Evolutionary conservation across 1,140 invertebrate species (phyloP).

Genomic region (Cyphomyrmex costatus): DNA sequence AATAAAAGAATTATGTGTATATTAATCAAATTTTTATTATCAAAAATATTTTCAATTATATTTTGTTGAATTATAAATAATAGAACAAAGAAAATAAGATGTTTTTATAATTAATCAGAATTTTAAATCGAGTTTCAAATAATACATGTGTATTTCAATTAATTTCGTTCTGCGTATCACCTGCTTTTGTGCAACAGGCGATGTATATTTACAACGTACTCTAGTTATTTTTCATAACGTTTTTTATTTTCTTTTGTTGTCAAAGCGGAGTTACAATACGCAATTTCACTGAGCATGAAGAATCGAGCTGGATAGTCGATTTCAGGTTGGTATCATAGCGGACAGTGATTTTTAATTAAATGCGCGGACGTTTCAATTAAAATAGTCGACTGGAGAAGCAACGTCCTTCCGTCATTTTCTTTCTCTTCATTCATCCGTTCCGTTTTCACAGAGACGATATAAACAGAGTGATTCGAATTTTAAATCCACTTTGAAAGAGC

Average conservation of each 20-base stretch:
- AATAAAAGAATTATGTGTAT: neutral
- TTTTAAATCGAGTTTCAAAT: neutral
- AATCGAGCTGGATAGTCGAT: slow-evolving; percentile 24
- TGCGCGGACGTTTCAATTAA: slow-evolving; percentile 75
- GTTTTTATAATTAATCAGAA: slow-evolving; percentile 4
- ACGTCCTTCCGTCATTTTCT: slow-evolving; percentile 33
- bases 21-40: too few species aligned
- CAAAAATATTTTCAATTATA: neutral
- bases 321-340: slow-evolving; percentile 37
- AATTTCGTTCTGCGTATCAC: slow-evolving; percentile 1
- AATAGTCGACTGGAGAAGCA: slow-evolving; percentile 53
- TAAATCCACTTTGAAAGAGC: slow-evolving; percentile 1
- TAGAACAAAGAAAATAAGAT: neutral
- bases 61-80: slow-evolving; percentile 12
- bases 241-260: neutral
- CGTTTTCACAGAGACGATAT: neutral
- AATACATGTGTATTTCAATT: neutral
- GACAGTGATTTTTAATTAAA: slow-evolving; percentile 77
- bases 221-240: neutral
- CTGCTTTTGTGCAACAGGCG: slow-evolving; percentile 40
- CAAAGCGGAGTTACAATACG: slow-evolving; percentile 10
- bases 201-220: neutral
- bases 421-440: neutral
- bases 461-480: slow-evolving; percentile 33
- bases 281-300: slow-evolving; percentile 20